phyloP scores from a whole-genome alignment of 2,888 invertebrate species.

The Lasioglossum pauxillum region DNA sequence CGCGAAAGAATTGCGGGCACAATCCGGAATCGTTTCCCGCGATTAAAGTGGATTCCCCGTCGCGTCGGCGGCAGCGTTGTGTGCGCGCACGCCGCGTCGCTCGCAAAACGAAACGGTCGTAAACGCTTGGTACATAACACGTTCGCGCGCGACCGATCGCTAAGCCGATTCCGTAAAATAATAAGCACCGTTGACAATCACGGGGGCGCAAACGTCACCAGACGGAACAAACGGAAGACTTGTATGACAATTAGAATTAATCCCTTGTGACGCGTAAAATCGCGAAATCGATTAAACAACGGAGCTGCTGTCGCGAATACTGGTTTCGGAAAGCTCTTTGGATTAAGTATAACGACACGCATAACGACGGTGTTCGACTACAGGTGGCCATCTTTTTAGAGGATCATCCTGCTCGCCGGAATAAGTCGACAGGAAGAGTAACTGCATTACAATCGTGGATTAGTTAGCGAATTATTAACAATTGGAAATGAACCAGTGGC shows the following conservation, averaged over 20 bases:
- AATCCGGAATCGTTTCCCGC: neutral
- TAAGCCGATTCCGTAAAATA: conserved; percentile 18
- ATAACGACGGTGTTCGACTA: neutral
- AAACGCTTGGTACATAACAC: neutral
- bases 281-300: neutral
- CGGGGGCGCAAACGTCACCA: neutral
- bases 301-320: neutral
- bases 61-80: neutral
- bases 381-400: neutral
- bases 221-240: neutral
- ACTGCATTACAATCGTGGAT: neutral
- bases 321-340: neutral
- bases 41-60: neutral
- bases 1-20: neutral
- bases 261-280: neutral
- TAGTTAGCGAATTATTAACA: neutral
- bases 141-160: neutral
- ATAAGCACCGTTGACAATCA: conserved; percentile 5
- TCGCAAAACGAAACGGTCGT: neutral
- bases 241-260: neutral
- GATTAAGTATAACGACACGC: neutral
- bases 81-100: neutral
- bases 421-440: neutral
- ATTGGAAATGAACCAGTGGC: no score
- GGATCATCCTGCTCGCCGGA: neutral